Evolutionary conservation across 1,140 invertebrate genomes (phyloP).

Genomic region (Eufriesea mexicana): DNA sequence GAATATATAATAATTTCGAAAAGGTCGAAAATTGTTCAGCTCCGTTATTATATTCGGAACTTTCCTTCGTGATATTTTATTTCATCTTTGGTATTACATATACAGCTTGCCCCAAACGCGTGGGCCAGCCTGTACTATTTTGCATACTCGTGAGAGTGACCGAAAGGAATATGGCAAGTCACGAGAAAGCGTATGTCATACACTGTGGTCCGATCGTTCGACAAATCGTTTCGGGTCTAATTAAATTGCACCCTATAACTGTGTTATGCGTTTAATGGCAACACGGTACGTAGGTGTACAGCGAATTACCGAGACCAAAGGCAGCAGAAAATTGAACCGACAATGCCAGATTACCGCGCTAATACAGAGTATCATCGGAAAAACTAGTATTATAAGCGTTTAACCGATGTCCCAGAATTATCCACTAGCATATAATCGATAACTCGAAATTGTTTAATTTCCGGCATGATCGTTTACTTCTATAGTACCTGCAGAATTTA

Average conservation of each 20-base stretch:
- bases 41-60: no score
- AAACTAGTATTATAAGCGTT: neutral
- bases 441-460: neutral
- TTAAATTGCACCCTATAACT: neutral
- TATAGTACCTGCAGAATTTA: no score
- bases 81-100: no score
- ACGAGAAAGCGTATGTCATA: no score
- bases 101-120: no score
- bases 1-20: no score
- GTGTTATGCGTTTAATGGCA: conserved; percentile 4
- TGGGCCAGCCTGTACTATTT: no score
- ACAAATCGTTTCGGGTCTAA: conserved; percentile 14
- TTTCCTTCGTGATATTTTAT: no score
- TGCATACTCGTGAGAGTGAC: no score
- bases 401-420: neutral
- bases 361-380: no score
- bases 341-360: neutral
- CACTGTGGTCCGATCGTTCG: neutral
- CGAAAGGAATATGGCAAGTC: neutral
- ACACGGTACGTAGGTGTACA: neutral
- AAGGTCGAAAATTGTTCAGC: no score
- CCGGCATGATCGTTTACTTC: no score
- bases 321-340: neutral
- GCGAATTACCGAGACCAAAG: neutral
- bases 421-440: neutral